These are phyloP conservation scores for Spea multiplicata DNA, from an alignment of 2,113 vertebrate genomes.

Conservation along the genomic window DNA sequence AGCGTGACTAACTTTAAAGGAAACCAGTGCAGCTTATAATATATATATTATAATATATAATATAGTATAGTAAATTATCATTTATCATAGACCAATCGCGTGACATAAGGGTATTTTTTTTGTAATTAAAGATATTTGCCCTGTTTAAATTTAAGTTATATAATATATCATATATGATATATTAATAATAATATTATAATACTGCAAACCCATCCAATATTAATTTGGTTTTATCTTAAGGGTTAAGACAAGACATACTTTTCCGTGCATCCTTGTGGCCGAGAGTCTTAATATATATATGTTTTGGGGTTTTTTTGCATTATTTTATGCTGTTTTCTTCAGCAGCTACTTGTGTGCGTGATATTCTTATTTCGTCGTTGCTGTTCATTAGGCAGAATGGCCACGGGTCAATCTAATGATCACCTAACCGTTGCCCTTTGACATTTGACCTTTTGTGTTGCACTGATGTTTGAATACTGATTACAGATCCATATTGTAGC, in stretches of 20 bases:
- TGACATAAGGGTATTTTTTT: neutral
- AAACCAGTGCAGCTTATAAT: neutral
- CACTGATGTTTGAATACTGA: conserved; percentile 60
- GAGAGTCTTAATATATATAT: no score
- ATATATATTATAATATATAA: no score
- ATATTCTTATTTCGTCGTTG: neutral
- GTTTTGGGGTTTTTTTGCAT: no score
- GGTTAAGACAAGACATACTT: no score
- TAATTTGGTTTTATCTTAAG: neutral
- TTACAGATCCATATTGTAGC: conserved; percentile 62
- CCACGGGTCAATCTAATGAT: neutral
- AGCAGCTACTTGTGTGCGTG: neutral
- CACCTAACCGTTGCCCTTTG: conserved; percentile 53
- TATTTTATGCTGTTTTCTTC: no score
- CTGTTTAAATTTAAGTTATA: no score
- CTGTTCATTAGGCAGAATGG: neutral
- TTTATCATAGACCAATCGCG: conserved; percentile 26
- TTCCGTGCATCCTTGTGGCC: no score
- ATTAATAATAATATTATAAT: neutral
- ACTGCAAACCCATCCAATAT: neutral
- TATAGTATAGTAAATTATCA: no score
- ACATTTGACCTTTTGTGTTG: conserved; percentile 58
- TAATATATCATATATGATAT: neutral
- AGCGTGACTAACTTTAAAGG: neutral
- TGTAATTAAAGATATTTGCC: neutral